These are phyloP conservation scores for Dinothrombium tinctorium DNA, from an alignment of 1,140 invertebrate genomes.

Conservation along the genomic window DNA sequence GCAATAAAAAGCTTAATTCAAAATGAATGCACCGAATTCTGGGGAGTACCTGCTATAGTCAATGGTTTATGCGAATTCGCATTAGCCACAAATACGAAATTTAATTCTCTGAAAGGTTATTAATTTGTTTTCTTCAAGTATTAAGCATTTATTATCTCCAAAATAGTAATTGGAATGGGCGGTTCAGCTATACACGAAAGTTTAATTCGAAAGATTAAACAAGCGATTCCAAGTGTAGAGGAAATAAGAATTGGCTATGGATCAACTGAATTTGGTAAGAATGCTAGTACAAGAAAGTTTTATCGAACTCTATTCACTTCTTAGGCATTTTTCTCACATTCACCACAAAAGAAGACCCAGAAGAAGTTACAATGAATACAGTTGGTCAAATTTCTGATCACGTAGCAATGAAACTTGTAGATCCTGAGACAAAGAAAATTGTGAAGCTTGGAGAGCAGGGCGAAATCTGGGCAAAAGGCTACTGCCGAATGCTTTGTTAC, in stretches of 20 bases:
- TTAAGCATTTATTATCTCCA: not conserved
- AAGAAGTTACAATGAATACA: slow-evolving; percentile 26
- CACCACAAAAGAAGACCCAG: not conserved
- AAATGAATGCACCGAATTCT: slow-evolving; percentile 36
- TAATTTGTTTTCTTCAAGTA: no score
- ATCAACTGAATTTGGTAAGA: slow-evolving; percentile 7
- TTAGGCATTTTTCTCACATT: slow-evolving; percentile 4
- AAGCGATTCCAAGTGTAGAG: slow-evolving; percentile 1
- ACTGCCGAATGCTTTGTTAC: slow-evolving; percentile 36
- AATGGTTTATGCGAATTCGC: slow-evolving; percentile 41
- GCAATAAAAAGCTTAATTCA: not conserved
- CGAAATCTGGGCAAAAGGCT: slow-evolving; percentile 59
- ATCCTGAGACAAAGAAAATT: slow-evolving; percentile 33
- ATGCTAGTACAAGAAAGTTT: no score
- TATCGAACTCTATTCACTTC: no score
- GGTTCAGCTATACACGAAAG: slow-evolving; percentile 5
- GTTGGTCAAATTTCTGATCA: slow-evolving; percentile 55
- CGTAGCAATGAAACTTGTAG: slow-evolving; percentile 48
- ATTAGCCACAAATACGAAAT: not conserved
- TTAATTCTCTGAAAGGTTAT: not conserved
- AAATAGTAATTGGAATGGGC: not conserved
- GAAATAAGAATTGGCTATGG: slow-evolving; percentile 12
- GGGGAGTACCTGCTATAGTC: slow-evolving; percentile 91
- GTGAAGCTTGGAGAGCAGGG: slow-evolving; percentile 43
- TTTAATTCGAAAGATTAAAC: not conserved